Evolutionary conservation across 2,797 vertebrate genomes (phyloP), one percentile per base, ranked within the genome.

Genomic region (Megaceryle alcyon): DNA sequence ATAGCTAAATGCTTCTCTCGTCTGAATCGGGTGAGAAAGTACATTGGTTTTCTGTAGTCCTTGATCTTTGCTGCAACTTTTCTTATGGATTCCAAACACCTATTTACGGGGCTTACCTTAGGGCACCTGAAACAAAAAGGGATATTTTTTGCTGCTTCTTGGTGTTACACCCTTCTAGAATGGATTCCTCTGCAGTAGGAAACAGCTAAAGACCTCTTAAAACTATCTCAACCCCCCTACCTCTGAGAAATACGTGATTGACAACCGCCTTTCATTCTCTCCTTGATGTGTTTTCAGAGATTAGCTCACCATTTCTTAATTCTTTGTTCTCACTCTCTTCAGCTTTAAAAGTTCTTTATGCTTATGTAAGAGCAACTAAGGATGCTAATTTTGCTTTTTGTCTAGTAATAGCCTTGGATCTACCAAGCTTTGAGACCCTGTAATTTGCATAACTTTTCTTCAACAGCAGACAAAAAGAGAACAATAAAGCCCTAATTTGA

Each of bases 361-460:
- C 56, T 49, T 76, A 0, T 11, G 26, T 76, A 49, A 77, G 37
- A 77, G 26, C 21, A 87, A 26, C 48, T 23, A 29, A 37, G 29
- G 59, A 82, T 87, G 68, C 19, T 85, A 61, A 85, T 94, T 78
- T 79, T 60, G 4, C 7, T 37, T 88, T 95, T 92, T 80, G 35
- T 80, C 33, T 64, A 8, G 25, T 31, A 85, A 89, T 49, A 86
- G 72, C 43, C 35, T 70, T 3, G 11, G 23, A 39, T 73, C 16
- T 66, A 54, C 44, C 16, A 65, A 73, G 37, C 15, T 35, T 73
- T 29, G 70, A 63, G 25, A 26, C 7, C 2, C n/a, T 82, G 51
- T 64, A 37, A 85, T 93, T 93, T 92, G 35, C 60, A 82, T 64
- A 16, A 10, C 5, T 70, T 81, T 82, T 20, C 26, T 68, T 79